Evolutionary conservation across 2,888 invertebrate genomes (phyloP).

Genomic region (Octonoba sinensis): DNA sequence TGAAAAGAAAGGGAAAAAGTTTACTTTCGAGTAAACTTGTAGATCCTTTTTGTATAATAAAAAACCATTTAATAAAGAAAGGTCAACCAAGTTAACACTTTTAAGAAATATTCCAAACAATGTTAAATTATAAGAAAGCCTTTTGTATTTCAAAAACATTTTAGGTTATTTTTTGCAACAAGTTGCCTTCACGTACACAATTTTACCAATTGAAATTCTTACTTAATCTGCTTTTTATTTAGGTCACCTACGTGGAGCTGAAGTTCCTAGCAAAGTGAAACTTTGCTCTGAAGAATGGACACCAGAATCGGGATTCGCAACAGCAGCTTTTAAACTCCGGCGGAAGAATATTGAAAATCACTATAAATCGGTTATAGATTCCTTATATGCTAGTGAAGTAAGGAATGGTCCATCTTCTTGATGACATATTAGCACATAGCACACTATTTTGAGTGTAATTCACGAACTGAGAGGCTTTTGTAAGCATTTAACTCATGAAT

Average conservation of each 20-base stretch:
- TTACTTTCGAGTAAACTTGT: too few relatives aligned
- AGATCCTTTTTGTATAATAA: too few relatives aligned
- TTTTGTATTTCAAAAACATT: too few relatives aligned
- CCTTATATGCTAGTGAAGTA: constrained; percentile 69
- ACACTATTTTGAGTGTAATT: not conserved
- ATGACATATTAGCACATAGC: not conserved
- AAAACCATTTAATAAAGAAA: too few relatives aligned
- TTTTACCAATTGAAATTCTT: too few relatives aligned
- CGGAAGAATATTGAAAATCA: constrained; percentile 73
- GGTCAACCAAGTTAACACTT: too few relatives aligned
- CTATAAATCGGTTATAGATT: constrained; percentile 71
- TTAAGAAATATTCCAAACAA: too few relatives aligned
- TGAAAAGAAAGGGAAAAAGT: too few relatives aligned
- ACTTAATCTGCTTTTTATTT: not conserved
- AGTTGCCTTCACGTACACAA: too few relatives aligned
- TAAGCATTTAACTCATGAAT: constrained; percentile 4
- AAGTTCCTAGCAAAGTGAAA: constrained; percentile 72
- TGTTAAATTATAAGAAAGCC: too few relatives aligned
- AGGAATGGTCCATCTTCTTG: constrained; percentile 21
- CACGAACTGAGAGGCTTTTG: not conserved
- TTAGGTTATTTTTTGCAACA: too few relatives aligned
- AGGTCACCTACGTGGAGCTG: constrained; percentile 72
- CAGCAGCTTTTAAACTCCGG: constrained; percentile 75
- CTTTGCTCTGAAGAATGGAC: constrained; percentile 74
- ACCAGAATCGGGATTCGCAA: constrained; percentile 74